phyloP scores from a whole-genome alignment of 2,888 invertebrate species.

The Colletes collaris region DNA sequence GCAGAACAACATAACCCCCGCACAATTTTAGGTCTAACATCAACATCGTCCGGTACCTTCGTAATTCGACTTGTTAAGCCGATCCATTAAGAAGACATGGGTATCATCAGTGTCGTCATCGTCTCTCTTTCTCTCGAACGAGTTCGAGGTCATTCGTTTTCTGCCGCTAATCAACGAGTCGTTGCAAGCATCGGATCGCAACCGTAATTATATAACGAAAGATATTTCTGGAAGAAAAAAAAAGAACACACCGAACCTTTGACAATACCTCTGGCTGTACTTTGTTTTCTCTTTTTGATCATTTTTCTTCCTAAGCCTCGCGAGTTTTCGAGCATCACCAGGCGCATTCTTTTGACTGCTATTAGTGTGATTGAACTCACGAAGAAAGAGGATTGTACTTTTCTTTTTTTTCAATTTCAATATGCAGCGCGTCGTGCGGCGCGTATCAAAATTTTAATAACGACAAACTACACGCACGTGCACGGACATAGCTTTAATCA shows the following conservation, averaged over 20 bases:
- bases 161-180: slow-evolving; percentile 18
- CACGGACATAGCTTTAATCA: slow-evolving; percentile 5
- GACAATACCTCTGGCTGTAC: neutral
- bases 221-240: neutral
- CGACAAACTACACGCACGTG: neutral
- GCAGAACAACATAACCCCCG: slow-evolving; percentile 40
- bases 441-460: slow-evolving; percentile 22
- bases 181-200: neutral
- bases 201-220: neutral
- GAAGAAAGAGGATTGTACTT: slow-evolving; percentile 32
- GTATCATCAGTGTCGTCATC: slow-evolving; percentile 53
- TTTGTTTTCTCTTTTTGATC: neutral
- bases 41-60: slow-evolving; percentile 43
- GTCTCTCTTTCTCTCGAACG: slow-evolving; percentile 20
- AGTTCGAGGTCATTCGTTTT: slow-evolving; percentile 41
- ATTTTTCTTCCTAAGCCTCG: neutral
- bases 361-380: slow-evolving; percentile 54
- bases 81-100: slow-evolving; percentile 62
- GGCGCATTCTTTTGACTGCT: slow-evolving; percentile 35
- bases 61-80: slow-evolving; percentile 67
- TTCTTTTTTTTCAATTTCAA: neutral
- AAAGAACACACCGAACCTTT: slow-evolving; percentile 2
- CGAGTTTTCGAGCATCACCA: slow-evolving; percentile 19
- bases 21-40: slow-evolving; percentile 52
- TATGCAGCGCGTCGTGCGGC: neutral